phyloP scores from a whole-genome alignment of 2,888 invertebrate genomes.

The Sisyra nigra region DNA sequence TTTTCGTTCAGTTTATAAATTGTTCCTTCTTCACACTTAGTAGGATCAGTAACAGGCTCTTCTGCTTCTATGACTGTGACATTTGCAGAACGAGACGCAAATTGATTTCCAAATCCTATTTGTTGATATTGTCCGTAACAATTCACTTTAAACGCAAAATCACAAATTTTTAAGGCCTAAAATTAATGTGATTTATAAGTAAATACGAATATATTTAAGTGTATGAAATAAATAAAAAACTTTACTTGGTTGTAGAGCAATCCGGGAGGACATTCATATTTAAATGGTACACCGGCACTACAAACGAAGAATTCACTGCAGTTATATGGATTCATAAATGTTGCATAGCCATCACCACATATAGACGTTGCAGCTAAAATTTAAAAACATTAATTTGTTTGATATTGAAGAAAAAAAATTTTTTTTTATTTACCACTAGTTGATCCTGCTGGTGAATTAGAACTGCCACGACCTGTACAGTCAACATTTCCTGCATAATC shows the following conservation, averaged over 20 bases:
- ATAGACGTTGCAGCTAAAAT: constrained; percentile 12
- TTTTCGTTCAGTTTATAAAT: constrained; percentile 11
- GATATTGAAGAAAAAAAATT: too few species aligned
- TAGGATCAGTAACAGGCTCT: too few species aligned
- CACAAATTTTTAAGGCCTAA: constrained; percentile 39
- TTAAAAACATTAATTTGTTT: too few species aligned
- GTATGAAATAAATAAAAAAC: too few species aligned
- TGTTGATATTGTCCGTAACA: constrained; percentile 23
- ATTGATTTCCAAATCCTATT: too few species aligned
- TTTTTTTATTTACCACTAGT: too few species aligned
- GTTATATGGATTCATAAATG: constrained; percentile 36
- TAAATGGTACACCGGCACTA: constrained; percentile 34
- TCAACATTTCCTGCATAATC: constrained; percentile 42
- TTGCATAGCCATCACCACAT: constrained; percentile 37
- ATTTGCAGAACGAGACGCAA: too few species aligned
- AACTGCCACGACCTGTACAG: constrained; percentile 23
- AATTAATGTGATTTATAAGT: too few species aligned
- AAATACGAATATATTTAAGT: too few species aligned
- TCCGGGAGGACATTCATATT: constrained; percentile 40
- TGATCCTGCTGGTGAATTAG: constrained; percentile 7
- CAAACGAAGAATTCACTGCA: constrained; percentile 48
- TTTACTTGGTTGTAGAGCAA: constrained; percentile 42
- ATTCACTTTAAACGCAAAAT: constrained; percentile 37
- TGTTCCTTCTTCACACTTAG: not conserved
- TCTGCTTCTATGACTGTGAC: too few species aligned